Evolutionary conservation across 37 sponge, comb jelly and placozoan genomes (phyloP), one percentile per base, ranked within the genome.

Genomic region (Beroe ovata): DNA sequence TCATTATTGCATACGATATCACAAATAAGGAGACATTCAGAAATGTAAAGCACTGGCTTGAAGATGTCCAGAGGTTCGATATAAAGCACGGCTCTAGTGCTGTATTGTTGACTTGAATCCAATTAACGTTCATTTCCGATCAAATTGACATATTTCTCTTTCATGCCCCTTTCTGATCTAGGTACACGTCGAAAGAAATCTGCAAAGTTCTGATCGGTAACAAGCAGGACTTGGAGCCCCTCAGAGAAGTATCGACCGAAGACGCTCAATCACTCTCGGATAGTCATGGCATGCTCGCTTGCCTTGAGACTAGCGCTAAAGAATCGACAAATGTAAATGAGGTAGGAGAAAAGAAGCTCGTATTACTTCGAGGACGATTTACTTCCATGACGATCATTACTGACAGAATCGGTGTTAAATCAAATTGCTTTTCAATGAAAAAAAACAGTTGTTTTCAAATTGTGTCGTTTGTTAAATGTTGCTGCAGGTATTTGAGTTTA

Each of bases 21-120:
- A 94, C 94, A 33, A 95, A 92, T 19, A 66, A 29, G 35, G 92
- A 94, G 63, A 77, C 91, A 3, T 95, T 95, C 39, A 88, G 61
- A 18, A 93, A 95, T 60, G 81, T 94, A 0, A 60, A 38, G 16
- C 66, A 91, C 60, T 95, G 96, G 96, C 30, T 95, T 18, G 92
- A 93, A n/a, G 96, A 95, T 39, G 93, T 95, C 18, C 94, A 92
- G 89, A 94, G 90, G 88, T 95, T 6, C 54, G 54, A 16, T 11
- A 47, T 11, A 47, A 6, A 11, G n/a, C n/a, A n/a, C n/a, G n/a
- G n/a, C n/a, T n/a, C n/a, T n/a, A n/a, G n/a, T n/a, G n/a, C n/a
- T n/a, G n/a, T n/a, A n/a, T n/a, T n/a, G n/a, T n/a, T n/a, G n/a
- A n/a, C n/a, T n/a, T n/a, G n/a, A n/a, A n/a, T n/a, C n/a, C n/a